phyloP scores from a whole-genome alignment of 2,797 vertebrate species.

The Euphonia xanthogaster region DNA sequence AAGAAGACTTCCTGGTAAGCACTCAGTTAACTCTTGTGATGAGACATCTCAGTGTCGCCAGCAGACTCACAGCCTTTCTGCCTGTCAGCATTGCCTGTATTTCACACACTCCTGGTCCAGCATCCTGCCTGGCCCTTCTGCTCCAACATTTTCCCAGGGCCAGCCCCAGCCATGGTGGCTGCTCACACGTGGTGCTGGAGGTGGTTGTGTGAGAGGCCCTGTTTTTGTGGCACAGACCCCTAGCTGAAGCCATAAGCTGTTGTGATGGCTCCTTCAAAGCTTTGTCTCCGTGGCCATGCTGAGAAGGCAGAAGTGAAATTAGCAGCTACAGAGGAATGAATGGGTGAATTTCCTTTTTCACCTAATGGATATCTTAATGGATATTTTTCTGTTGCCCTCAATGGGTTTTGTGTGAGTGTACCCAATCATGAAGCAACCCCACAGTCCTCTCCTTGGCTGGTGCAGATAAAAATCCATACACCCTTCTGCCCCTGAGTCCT shows the following conservation, averaged over 20 bases:
- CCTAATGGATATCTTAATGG: neutral
- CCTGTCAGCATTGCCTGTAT: neutral
- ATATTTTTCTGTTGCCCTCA: neutral
- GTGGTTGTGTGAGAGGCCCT: neutral
- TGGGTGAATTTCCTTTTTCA: neutral
- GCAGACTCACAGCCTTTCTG: neutral
- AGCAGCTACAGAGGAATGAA: neutral
- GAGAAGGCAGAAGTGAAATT: neutral
- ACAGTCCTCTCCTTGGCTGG: neutral
- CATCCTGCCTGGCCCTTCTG: neutral
- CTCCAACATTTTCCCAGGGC: neutral
- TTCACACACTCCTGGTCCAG: neutral
- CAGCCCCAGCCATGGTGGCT: neutral
- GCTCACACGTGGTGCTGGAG: neutral
- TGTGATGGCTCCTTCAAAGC: neutral
- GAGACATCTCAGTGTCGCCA: accelerated
- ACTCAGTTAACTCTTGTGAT: neutral
- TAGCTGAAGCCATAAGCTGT: neutral
- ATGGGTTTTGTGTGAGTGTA: neutral
- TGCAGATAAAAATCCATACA: neutral
- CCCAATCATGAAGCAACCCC: neutral
- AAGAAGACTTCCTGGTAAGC: constrained; percentile 97
- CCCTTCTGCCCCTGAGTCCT: neutral
- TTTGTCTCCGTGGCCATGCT: neutral
- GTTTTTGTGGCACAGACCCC: neutral